phyloP scores from a whole-genome alignment of 30 jellyfish, hydroid and myxozoan species.

The Rhopilema esculentum region DNA sequence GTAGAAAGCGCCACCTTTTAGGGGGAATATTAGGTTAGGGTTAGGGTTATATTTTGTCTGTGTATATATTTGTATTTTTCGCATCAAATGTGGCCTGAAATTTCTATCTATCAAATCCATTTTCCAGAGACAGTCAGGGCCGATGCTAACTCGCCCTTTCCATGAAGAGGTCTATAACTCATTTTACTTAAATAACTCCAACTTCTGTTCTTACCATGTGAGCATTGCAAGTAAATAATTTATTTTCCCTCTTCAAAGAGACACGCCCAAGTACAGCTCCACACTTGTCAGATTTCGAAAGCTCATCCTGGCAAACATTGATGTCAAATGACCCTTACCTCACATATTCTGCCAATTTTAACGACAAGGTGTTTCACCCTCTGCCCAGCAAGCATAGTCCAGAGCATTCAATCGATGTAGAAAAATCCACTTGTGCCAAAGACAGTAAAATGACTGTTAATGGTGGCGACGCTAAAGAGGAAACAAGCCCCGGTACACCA shows the following conservation, averaged over 20 bases:
- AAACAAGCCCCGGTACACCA: neutral
- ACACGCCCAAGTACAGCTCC: neutral
- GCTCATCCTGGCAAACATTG: constrained; percentile 9
- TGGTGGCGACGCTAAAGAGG: neutral
- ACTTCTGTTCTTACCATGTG: neutral
- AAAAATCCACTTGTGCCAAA: neutral
- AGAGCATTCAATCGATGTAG: constrained; percentile 4
- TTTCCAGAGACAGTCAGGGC: too few species aligned
- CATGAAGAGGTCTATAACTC: too few species aligned
- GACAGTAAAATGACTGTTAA: neutral
- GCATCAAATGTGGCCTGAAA: too few species aligned
- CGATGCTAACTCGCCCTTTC: too few species aligned
- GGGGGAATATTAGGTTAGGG: too few species aligned
- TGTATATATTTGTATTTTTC: too few species aligned
- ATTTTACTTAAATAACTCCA: too few species aligned
- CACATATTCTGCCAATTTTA: too few species aligned
- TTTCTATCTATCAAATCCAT: too few species aligned
- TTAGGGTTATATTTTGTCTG: too few species aligned
- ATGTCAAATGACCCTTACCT: neutral
- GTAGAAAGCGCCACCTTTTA: too few species aligned
- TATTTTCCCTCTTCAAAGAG: neutral
- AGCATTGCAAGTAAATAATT: neutral
- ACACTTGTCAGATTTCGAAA: neutral
- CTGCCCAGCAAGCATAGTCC: constrained; percentile 28
- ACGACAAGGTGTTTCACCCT: neutral